These are phyloP conservation scores for Oeneis ivallda DNA, from an alignment of 2,888 invertebrate genomes.

Conservation along the genomic window DNA sequence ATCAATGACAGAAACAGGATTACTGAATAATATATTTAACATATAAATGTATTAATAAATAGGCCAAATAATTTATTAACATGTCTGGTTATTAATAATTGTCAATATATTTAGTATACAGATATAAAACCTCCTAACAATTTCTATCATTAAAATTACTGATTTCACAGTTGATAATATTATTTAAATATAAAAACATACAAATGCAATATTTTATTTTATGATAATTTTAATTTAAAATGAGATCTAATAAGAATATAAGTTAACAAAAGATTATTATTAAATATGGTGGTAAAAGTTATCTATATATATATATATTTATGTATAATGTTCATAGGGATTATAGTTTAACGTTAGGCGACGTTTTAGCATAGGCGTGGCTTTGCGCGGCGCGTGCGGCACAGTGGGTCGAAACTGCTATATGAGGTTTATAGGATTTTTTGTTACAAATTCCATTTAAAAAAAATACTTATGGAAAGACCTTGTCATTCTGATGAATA, in stretches of 20 bases:
- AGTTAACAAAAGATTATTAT: neutral
- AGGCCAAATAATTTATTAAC: neutral
- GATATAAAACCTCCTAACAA: neutral
- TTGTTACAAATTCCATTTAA: no score
- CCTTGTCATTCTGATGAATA: no score
- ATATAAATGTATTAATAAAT: conserved; percentile 13
- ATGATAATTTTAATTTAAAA: conserved; percentile 11
- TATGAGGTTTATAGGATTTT: no score
- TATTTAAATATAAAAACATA: conserved; percentile 20
- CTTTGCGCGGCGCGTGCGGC: no score
- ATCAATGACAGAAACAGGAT: neutral
- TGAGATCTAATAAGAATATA: conserved; percentile 24
- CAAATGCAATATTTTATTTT: conserved; percentile 14
- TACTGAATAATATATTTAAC: neutral
- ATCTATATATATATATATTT: neutral
- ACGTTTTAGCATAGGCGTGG: no score
- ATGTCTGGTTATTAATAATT: neutral
- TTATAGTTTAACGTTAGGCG: neutral
- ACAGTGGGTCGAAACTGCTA: no score
- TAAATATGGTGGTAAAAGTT: neutral
- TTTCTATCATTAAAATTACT: conserved; percentile 7
- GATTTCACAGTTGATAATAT: conserved; percentile 1
- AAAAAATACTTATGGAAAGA: no score
- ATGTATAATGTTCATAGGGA: conserved; percentile 5
- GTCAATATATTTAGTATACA: no score